These are phyloP conservation scores for Ramphastos sulfuratus DNA, from an alignment of 2,113 vertebrate species.

Conservation along the genomic window DNA sequence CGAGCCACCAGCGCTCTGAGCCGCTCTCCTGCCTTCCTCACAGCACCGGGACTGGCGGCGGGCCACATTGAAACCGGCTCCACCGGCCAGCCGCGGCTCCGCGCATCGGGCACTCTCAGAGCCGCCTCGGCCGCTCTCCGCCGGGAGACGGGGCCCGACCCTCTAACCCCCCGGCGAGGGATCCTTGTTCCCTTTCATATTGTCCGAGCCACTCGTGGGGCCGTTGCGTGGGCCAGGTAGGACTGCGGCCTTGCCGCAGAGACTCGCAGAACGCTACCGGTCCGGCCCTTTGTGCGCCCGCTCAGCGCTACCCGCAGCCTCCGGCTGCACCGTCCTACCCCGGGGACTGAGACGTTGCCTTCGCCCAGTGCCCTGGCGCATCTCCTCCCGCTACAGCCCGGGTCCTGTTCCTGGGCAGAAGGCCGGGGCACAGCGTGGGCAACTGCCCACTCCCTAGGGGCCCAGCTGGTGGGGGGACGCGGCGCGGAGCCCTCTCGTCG, in stretches of 20 bases:
- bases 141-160: neutral
- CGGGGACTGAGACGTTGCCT: neutral
- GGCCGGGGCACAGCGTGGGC: neutral
- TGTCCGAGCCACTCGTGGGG: neutral
- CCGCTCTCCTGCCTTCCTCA: neutral
- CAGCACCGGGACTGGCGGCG: neutral
- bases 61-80: neutral
- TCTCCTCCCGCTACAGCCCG: neutral
- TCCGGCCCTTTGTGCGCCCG: neutral
- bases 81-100: too few relatives aligned
- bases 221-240: neutral
- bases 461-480: neutral
- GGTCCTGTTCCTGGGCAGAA: neutral
- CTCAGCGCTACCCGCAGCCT: neutral
- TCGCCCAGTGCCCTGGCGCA: neutral
- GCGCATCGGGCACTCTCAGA: too few relatives aligned
- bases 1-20: neutral
- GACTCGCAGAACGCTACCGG: neutral
- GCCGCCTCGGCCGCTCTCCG: neutral
- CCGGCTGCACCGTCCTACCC: neutral
- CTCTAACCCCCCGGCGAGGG: neutral
- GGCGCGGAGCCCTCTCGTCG: neutral
- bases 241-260: too few relatives aligned
- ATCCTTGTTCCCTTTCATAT: neutral
- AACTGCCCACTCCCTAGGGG: neutral